Evolutionary conservation across 2,888 invertebrate species (phyloP), one percentile per base, ranked within the genome.

Genomic region (Xylophagus ater): DNA sequence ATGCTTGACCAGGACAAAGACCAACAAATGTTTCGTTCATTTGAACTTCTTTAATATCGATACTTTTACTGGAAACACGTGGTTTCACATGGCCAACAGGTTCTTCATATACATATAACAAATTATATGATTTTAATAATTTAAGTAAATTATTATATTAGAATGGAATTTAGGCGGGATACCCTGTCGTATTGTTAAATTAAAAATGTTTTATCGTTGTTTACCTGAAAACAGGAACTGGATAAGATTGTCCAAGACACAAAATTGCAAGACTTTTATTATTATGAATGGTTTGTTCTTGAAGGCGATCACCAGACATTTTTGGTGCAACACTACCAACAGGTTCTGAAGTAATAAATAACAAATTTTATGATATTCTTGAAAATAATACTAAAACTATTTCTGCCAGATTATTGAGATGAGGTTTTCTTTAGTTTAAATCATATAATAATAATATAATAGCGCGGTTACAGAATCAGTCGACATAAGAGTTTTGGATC

Each of bases 151-250:
- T n/a, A n/a, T n/a, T n/a, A n/a, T n/a, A n/a, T n/a, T n/a, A n/a
- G n/a, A n/a, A n/a, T n/a, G n/a, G n/a, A n/a, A n/a, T n/a, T n/a
- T n/a, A n/a, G n/a, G n/a, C n/a, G n/a, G 21, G 19, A 20, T 32
- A 32, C 32, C 32, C 13, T 8, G 9, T 21, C 14, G 12, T 32
- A 14, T 17, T 9, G 13, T 6, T 10, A 18, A 50, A 51, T 52
- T 17, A n/a, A n/a, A 15, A 44, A 58, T 59, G n/a, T n/a, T n/a
- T n/a, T n/a, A n/a, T 7, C 21, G 6, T 9, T 9, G 9, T 21
- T 67, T 76, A 83, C 83, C 82, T 83, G 72, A 78, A 81, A 38
- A 66, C 61, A 45, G 83, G 81, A 57, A 78, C 74, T 43, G 83
- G 83, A 65, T 72, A 81, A 44, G 78, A 77, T 70, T 84, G 82